Base-by-base conservation (phyloP, 1,140 invertebrate genomes). In the Delia radicum region DNA sequence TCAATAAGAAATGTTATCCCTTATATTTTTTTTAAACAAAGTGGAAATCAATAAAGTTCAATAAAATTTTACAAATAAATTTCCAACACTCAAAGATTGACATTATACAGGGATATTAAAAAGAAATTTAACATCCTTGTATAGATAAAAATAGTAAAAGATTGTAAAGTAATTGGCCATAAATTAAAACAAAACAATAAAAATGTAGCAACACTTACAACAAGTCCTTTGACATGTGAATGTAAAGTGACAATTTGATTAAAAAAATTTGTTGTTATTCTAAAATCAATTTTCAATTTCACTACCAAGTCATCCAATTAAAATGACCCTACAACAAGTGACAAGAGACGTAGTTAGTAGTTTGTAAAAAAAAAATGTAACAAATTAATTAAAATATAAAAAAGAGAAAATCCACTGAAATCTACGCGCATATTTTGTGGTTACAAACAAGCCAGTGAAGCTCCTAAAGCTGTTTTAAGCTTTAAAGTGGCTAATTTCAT, bases 401-500 rank as follows among this genome's bases (percentile, higher is more conserved):
- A 24, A 31, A 69, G 29, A 37, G 31, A 33, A 69, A 69, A 33
- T 69, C 29, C 65, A 69, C 65, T 69, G 33, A 69, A 69, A 69
- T 69, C 65, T 69, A 69, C 65, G 65, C 65, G 65, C 65, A 69
- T 69, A 69, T 69, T 69, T 69, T 69, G 65, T 33, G 65, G 65
- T 69, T 37, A 21, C 48, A 8, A 24, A 55, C 48, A 55, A n/a
- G 18, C 63, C 65, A 69, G 31, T 33, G 29, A 55, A 69, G 65
- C 29, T 69, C 37, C 65, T 69, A 48, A 73, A 73, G 71, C 71
- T 73, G 37, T 73, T 73, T 29, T 28, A 46, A 73, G 46, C 71
- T 48, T 48, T 73, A 37, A 73, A 73, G 71, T 73, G 71, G 71
- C 71, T 73, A 73, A 73, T 73, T 73, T 73, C 37, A 73, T 73